phyloP scores from a whole-genome alignment of 1,140 invertebrate genomes.

The Lanistes nyassanus region DNA sequence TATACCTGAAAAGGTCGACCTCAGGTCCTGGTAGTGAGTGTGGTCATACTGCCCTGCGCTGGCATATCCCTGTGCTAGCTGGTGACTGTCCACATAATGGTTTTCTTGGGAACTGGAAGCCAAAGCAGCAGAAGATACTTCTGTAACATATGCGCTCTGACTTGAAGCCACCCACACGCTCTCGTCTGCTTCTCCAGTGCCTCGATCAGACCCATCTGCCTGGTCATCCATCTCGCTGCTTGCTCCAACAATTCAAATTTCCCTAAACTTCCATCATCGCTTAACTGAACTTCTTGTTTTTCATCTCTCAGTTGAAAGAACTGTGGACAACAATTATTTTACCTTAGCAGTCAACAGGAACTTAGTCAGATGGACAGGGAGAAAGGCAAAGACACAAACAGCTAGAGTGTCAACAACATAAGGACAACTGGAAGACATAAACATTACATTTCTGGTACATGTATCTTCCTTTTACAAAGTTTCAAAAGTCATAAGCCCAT shows the following conservation, averaged over 20 bases:
- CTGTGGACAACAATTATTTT: background rate
- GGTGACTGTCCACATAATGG: conserved; percentile 9
- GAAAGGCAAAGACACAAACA: background rate
- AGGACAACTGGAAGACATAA: too few relatives aligned
- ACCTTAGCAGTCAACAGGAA: too few relatives aligned
- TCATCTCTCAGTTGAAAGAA: background rate
- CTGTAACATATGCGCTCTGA: conserved; percentile 20
- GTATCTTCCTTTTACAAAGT: too few relatives aligned
- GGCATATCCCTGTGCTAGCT: conserved; percentile 5
- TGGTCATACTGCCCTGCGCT: conserved; percentile 19
- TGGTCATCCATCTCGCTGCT: conserved; percentile 12
- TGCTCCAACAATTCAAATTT: background rate
- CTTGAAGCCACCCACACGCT: conserved; percentile 23
- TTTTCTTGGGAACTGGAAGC: conserved; percentile 7
- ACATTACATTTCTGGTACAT: too few relatives aligned
- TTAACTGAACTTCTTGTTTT: background rate
- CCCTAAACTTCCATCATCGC: background rate
- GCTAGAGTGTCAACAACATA: background rate
- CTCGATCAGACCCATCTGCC: conserved; percentile 19
- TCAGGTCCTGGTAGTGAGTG: conserved; percentile 26
- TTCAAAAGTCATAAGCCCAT: too few relatives aligned
- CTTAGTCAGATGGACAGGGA: background rate
- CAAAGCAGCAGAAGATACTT: conserved; percentile 2
- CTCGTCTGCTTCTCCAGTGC: conserved; percentile 21
- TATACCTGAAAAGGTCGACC: conserved; percentile 25